Percentiles rank a stretch among this genome's conserved stretches.
phyloP scores from a whole-genome alignment of 2,888 invertebrate species.

The Hirtodrosophila trivittata region DNA sequence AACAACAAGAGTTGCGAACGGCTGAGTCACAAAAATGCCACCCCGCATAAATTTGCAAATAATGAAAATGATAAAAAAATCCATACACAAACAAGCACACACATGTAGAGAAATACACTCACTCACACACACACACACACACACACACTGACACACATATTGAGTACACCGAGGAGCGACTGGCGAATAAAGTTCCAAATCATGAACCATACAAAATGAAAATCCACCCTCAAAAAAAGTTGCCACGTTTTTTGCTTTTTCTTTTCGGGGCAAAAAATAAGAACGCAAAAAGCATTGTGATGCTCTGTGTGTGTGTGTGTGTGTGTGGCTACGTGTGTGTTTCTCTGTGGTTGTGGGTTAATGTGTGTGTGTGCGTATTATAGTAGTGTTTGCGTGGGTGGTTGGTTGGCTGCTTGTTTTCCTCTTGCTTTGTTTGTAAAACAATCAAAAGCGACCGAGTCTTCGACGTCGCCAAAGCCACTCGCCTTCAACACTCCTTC shows the following conservation, averaged over 20 bases:
- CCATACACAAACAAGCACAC: constrained; percentile 31
- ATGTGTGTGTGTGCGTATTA: constrained; percentile 23
- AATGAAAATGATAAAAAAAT: constrained; percentile 73
- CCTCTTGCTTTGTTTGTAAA: constrained; percentile 77
- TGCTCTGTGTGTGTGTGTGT: constrained; percentile 20
- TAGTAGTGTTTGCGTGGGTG: constrained; percentile 24
- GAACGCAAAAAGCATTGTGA: constrained; percentile 66
- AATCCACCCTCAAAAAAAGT: constrained; percentile 78
- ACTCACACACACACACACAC: constrained; percentile 3
- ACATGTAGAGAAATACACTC: constrained; percentile 18
- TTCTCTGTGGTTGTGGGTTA: constrained; percentile 10
- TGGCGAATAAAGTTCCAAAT: constrained; percentile 77
- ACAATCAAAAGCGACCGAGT: constrained; percentile 70
- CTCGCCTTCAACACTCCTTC: background rate
- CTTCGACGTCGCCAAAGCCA: constrained; percentile 36
- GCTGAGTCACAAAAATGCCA: constrained; percentile 68
- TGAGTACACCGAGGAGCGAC: constrained; percentile 36
- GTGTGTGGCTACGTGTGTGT: constrained; percentile 18
- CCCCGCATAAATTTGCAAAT: constrained; percentile 80
- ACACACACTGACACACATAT: constrained; percentile 1
- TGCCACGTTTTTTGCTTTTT: constrained; percentile 59
- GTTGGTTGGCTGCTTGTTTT: constrained; percentile 45
- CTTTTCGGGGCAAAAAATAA: constrained; percentile 63
- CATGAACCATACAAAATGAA: constrained; percentile 80
- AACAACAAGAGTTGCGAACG: constrained; percentile 13